Base-by-base conservation (phyloP, 2,888 invertebrate genomes). In the Macrophya alboannulata region DNA sequence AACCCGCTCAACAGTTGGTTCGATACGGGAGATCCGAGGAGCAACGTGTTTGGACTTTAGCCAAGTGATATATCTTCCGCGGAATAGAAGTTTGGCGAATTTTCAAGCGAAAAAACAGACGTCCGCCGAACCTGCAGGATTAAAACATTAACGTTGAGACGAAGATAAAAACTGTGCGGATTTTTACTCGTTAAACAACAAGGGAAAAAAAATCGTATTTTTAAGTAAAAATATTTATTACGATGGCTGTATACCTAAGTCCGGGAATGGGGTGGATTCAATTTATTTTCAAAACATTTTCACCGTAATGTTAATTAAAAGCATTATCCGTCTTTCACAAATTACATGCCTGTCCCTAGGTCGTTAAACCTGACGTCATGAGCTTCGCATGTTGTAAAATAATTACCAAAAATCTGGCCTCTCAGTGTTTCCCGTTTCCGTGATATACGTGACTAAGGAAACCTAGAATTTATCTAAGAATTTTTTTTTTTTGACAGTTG, bases 1-100 rank as follows among this genome's bases (percentile, higher is more conserved):
- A 62, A 62, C 40, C 62, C 37, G 81, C 17, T 81, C 81, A 81
- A 81, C 81, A 81, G 81, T 81, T 81, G 81, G 81, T 62, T 81
- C 81, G 81, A 81, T 81, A 81, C 51, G n/a, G 12, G 6, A 40
- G 62, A 62, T 62, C 40, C 40, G n/a, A 59, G 43, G 43, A 62
- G 81, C n/a, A 37, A 43, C 62, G 81, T 62, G 62, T 45, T 81
- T 81, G 81, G 81, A 62, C 31, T 40, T 43, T 6, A 17, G 81
- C 81, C 81, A 81, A 81, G 62, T 62, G 59, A 81, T 81, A 81
- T 81, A 77, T 31, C 77, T 77, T 77, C 31, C 55, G 17, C 17
- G 55, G 31, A 62, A 81, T 59, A 17, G 8, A 81, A 81, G 59
- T 81, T 81, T 62, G 40, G 81, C 48, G 62, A 81, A 43, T 40